Evolutionary conservation across 2,797 vertebrate species (phyloP).

Genomic region (Acanthis flammea): DNA sequence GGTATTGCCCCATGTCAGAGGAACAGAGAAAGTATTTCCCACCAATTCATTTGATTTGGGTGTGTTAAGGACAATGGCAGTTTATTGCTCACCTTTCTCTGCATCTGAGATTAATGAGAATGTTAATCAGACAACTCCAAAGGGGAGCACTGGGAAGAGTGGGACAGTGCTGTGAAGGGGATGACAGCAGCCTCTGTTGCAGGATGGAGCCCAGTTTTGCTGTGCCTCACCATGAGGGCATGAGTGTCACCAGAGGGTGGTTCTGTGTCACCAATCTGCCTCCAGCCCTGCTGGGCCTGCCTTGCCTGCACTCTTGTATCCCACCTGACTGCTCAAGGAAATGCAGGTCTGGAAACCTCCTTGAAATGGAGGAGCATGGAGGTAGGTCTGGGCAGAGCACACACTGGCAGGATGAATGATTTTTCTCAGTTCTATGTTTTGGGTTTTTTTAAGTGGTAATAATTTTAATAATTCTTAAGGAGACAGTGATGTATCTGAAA

Average conservation of each 20-base stretch:
- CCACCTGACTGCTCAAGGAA: fast-evolving
- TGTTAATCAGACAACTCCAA: fast-evolving
- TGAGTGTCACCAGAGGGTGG: background rate
- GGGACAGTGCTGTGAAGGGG: background rate
- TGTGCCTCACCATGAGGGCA: fast-evolving
- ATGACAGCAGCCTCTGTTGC: background rate
- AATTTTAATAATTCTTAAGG: background rate
- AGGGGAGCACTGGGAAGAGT: background rate
- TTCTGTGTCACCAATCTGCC: background rate
- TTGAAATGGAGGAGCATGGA: background rate
- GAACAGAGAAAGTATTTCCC: background rate
- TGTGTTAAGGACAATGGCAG: background rate
- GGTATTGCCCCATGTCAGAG: background rate
- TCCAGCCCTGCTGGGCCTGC: background rate
- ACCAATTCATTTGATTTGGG: background rate
- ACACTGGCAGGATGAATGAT: background rate
- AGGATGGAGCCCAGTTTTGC: background rate
- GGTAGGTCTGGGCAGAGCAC: background rate
- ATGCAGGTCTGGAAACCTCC: background rate
- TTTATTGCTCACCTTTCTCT: background rate
- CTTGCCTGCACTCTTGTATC: fast-evolving
- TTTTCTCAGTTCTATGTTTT: background rate
- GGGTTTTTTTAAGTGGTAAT: background rate
- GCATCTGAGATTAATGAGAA: background rate
- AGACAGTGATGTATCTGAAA: background rate